Base-by-base conservation (phyloP, 2,888 invertebrate genomes). In the Polydrusus pterygomalis region DNA sequence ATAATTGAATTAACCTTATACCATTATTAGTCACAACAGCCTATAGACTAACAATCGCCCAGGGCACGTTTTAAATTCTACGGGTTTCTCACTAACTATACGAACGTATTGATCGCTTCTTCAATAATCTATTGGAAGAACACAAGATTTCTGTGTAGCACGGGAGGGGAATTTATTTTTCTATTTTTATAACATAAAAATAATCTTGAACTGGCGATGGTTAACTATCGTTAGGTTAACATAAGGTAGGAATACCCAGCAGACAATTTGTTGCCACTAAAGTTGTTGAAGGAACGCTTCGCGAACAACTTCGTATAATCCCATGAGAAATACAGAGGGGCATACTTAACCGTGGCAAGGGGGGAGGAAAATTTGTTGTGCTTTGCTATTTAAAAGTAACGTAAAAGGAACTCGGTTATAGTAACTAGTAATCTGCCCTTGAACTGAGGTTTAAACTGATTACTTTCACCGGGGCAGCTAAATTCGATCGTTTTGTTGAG, bases 361-460 rank as follows among this genome's bases (percentile, higher is more conserved):
- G n/a, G n/a, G n/a, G n/a, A n/a, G n/a, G n/a, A n/a, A n/a, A n/a
- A n/a, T n/a, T n/a, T n/a, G n/a, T n/a, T n/a, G n/a, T n/a, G n/a
- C n/a, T n/a, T n/a, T n/a, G n/a, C n/a, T n/a, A n/a, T n/a, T n/a
- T n/a, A n/a, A n/a, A n/a, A n/a, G n/a, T n/a, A n/a, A n/a, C n/a
- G n/a, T n/a, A n/a, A n/a, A n/a, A n/a, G n/a, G n/a, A 64, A 56
- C 56, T n/a, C n/a, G n/a, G n/a, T 56, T 15, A 64, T 70, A 60
- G 60, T 15, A 43, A 69, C 40, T 58, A 30, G 47, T 70, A 58
- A 70, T 34, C 58, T 38, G 70, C 49, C 70, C 70, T 70, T 70
- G 70, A 70, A 70, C 70, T 49, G 62, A 60, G 34, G n/a, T 69
- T 45, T 65, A 49, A 45, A 56, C 58, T 47, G 25, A 70, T 45